Conservation (phyloP, 2,113 vertebrate genomes). For the Bolborhynchus lineola region DNA sequence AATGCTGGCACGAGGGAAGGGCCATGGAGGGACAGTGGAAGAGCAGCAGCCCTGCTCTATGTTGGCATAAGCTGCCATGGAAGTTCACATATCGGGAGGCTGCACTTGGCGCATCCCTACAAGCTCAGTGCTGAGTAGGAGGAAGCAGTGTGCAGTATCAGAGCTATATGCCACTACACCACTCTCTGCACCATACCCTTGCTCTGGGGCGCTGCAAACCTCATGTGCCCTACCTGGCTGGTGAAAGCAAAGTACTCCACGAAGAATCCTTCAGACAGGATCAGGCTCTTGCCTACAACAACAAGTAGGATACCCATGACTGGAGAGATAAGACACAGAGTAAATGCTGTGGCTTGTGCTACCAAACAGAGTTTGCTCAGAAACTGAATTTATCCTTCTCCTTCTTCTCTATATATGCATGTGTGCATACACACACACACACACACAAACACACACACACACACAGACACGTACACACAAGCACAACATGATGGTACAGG, state of each 20-base stretch:
- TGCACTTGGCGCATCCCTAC: not conserved
- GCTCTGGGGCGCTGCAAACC: not conserved
- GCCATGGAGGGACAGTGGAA: not conserved
- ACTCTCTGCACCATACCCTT: not conserved
- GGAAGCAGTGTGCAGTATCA: not conserved
- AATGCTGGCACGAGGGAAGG: not conserved
- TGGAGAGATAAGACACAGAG: not conserved
- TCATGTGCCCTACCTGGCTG: not conserved
- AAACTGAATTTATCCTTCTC: not conserved
- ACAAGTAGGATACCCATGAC: not conserved
- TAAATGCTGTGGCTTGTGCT: not conserved
- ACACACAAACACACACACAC: not conserved
- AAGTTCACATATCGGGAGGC: not conserved
- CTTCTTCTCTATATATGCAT: not conserved
- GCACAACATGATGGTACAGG: not conserved
- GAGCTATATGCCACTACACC: not conserved
- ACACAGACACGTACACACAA: rapidly evolving
- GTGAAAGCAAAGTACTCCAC: not conserved
- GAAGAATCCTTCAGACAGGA: not conserved
- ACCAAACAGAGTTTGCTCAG: not conserved
- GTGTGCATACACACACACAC: not conserved
- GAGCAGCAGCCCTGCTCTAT: not conserved
- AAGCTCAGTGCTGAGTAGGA: not conserved
- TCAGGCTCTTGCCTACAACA: not conserved
- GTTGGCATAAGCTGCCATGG: not conserved